Base-by-base conservation (phyloP, 2,797 vertebrate genomes). In the Dipus sagitta region DNA sequence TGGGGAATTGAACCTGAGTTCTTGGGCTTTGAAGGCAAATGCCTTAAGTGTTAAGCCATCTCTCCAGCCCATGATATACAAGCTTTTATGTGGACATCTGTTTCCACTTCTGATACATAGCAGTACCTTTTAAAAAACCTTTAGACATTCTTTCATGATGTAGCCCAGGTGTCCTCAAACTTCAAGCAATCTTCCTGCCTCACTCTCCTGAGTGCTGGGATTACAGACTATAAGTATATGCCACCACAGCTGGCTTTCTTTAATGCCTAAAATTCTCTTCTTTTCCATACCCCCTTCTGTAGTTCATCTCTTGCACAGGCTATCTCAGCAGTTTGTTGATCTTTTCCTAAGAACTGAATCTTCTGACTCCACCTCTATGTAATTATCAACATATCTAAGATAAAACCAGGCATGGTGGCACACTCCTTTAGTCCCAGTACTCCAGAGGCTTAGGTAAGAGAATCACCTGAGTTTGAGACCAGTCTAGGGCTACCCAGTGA, bases 301-400 rank as follows among this genome's bases (percentile, higher is more conserved):
- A 32, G 38, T 68, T 84, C 68, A 71, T 52, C 20, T 76, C 30
- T 91, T 93, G 28, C 23, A 21, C 26, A 70, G 71, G 1, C 42
- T 72, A 71, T 14, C 81, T 85, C 62, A 94, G 10, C 21, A 82
- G 38, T 52, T 26, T 68, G 71, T 23, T 60, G 71, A 65, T 62
- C 30, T 89, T 64, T 88, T 91, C 72, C 42, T 82, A 86, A 86
- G 34, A 13, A 86, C 83, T 18, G 67, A 72, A 85, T 88, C 28
- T 4, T 80, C 28, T 77, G 92, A 72, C 14, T 2, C 24, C 8
- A 60, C 65, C 62, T 47, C 38, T 34, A 72, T n/a, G 82, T 14
- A 75, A 71, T n/a, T 68, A 82, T 52, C 30, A 86, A 64, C 86
- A 42, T 24, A 83, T 34, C 58, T 68, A 92, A 88, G 80, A n/a